A percentile compares a stretch with the other conserved stretches of the same genome.
Conservation (phyloP, 2,888 invertebrate genomes). For the Eupithecia vulgata region DNA sequence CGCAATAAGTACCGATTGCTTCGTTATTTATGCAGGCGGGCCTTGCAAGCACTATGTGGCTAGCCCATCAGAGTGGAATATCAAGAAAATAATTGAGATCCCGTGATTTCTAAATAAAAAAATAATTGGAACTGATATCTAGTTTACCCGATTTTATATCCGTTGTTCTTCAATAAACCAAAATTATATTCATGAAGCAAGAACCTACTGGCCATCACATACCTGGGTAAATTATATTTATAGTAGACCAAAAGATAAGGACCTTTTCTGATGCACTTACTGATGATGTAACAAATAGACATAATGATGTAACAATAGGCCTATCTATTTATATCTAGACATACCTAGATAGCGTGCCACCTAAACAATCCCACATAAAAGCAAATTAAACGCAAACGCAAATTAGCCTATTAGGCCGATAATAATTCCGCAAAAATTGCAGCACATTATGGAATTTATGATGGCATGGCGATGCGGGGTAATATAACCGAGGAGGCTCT, state of each 20-base stretch:
- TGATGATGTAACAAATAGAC: constrained; percentile 9
- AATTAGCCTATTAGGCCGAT: constrained; percentile 71
- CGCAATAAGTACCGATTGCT: not conserved
- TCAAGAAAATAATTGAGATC: not conserved
- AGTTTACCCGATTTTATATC: not conserved
- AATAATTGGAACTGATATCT: not conserved
- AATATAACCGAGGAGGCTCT: constrained; percentile 69
- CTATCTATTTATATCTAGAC: too few species aligned
- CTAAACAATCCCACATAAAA: constrained; percentile 69
- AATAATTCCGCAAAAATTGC: constrained; percentile 64
- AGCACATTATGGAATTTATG: constrained; percentile 68
- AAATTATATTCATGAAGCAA: not conserved
- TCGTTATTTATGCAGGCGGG: not conserved
- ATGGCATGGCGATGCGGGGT: constrained; percentile 56
- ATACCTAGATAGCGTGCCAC: constrained; percentile 41
- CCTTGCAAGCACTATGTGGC: not conserved
- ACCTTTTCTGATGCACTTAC: not conserved
- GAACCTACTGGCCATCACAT: not conserved
- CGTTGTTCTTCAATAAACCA: too few species aligned
- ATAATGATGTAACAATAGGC: not conserved
- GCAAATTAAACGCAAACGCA: constrained; percentile 63
- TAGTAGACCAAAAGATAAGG: not conserved
- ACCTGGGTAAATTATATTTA: not conserved
- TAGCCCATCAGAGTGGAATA: not conserved
- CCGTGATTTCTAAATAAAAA: not conserved